Percentiles rank a stretch among this genome's conserved stretches.
phyloP scores from a whole-genome alignment of 1,140 invertebrate genomes.

The Ceratina australensis region DNA sequence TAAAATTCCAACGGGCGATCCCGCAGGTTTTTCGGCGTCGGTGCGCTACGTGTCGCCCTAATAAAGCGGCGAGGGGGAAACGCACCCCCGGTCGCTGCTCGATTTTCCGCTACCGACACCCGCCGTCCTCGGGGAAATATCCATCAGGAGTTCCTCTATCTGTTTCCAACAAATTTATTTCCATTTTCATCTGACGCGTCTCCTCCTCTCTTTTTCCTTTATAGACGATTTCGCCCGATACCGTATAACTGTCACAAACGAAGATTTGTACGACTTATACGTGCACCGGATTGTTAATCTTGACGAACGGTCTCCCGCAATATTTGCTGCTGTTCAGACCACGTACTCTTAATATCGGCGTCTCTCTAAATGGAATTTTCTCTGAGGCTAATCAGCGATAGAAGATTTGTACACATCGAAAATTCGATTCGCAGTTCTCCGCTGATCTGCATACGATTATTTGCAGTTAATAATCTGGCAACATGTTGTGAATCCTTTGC shows the following conservation, averaged over 20 bases:
- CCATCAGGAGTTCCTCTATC: conserved; percentile 48
- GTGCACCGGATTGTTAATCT: too few species aligned
- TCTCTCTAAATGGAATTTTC: too few species aligned
- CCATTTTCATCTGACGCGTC: conserved; percentile 6
- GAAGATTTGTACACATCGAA: not conserved
- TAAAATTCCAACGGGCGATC: conserved; percentile 55
- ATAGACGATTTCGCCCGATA: not conserved
- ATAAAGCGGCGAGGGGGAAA: conserved; percentile 53
- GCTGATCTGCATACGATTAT: not conserved
- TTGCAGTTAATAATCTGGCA: conserved; percentile 1
- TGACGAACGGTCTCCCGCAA: too few species aligned
- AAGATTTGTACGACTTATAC: too few species aligned
- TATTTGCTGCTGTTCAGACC: too few species aligned
- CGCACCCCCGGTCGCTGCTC: conserved; percentile 29
- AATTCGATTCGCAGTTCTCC: not conserved
- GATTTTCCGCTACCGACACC: conserved; percentile 33
- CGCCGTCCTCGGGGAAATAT: conserved; percentile 56
- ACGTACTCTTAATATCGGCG: too few species aligned
- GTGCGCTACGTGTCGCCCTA: conserved; percentile 54
- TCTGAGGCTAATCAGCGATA: too few species aligned
- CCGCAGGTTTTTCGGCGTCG: not conserved
- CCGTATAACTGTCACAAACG: not conserved
- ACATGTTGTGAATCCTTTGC: not conserved
- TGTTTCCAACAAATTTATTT: conserved; percentile 58
- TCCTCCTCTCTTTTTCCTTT: too few species aligned